These are phyloP conservation scores for Sebastolobus alascanus DNA, from an alignment of 2,797 vertebrate species.

Conservation along the genomic window DNA sequence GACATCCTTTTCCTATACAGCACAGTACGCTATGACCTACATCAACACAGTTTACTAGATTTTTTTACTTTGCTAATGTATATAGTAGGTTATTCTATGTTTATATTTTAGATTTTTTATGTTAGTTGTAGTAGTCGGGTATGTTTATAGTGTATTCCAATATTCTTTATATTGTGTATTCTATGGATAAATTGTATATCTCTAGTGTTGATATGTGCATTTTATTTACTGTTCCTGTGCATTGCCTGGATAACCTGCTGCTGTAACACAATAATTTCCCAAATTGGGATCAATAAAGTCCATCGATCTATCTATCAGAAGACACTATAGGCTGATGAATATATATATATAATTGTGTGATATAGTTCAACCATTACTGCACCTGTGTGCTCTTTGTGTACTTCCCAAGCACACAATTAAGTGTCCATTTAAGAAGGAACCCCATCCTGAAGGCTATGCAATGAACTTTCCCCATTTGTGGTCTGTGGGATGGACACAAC, in stretches of 20 bases:
- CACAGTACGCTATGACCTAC: background rate
- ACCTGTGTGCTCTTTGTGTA: background rate
- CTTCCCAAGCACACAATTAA: background rate
- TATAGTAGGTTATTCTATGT: no score
- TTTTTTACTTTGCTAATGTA: background rate
- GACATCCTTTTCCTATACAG: conserved; percentile 3
- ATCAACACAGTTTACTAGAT: background rate
- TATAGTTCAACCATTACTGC: background rate
- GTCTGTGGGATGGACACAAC: conserved; percentile 21
- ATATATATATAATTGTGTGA: background rate
- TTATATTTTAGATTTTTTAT: no score
- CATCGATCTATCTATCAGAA: background rate
- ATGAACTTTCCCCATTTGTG: conserved; percentile 19
- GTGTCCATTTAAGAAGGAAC: background rate
- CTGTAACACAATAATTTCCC: no score
- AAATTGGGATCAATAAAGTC: no score
- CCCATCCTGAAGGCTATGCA: background rate
- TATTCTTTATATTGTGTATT: no score
- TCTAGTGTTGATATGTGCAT: no score
- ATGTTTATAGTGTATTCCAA: no score
- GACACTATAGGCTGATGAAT: background rate
- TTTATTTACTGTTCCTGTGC: no score
- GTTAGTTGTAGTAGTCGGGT: no score
- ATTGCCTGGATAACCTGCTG: no score
- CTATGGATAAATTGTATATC: no score